Evolutionary conservation across 2,113 vertebrate genomes (phyloP), one percentile per base, ranked within the genome.

Genomic region (Raphicerus campestris): DNA sequence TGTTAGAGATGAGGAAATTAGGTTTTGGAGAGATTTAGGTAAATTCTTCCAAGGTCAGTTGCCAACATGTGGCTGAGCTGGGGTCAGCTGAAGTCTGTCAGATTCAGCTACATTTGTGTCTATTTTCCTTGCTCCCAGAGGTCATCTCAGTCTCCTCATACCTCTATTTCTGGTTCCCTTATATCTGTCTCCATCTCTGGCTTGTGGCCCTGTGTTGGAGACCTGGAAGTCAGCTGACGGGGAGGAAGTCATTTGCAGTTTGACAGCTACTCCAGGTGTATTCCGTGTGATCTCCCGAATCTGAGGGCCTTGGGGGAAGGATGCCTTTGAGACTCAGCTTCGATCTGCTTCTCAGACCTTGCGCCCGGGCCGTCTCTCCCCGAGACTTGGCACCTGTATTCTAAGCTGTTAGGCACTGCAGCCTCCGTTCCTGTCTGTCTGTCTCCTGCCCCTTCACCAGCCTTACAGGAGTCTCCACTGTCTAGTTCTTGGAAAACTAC

Each of bases 341-440:
- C 10, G 15, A 19, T 42, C 35, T 6, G 3, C 51, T 82, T 75
- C 35, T 70, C 10, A 5, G 10, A 35, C 16, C 63, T 75, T 19
- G 0, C 2, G 2, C 9, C 51, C 16, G 0, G 22, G 49, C 3
- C 5, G 8, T 3, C 73, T 53, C 28, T 15, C 47, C 1, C 0
- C 28, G 5, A 5, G 35, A 42, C 35, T 28, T 3, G 20, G 51
- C 42, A 2, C 53, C 60, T 77, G n/a, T 39, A 4, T 19, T 32
- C 47, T 58, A 15, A 20, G 8, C 32, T 10, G 0, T 7, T 0
- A 17, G 28, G 10, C 10, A 16, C 78, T 82, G 10, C 30, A 20
- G 24, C 45, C 70, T 55, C 32, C 5, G 1, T 61, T 87, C 84
- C 51, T n/a, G 19, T 84, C 45, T 87, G 13, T 75, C 80, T 49